These are phyloP conservation scores for Porites evermanni DNA, from an alignment of 92 coral and sea anemone species.

Conservation along the genomic window DNA sequence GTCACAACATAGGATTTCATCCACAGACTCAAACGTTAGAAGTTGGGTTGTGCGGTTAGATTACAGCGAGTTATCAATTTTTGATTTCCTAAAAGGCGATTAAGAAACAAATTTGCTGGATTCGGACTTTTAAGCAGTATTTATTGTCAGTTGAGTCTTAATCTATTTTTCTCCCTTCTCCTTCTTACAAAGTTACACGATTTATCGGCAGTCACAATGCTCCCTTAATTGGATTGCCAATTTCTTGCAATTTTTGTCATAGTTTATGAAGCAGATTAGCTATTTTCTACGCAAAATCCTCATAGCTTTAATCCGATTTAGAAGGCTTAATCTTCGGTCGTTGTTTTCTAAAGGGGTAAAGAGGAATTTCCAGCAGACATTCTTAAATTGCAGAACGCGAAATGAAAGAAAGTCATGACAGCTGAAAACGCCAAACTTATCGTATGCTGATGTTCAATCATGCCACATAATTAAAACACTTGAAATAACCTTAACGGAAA, in stretches of 20 bases:
- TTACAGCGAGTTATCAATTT: no score
- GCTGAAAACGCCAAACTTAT: neutral
- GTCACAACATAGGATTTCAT: no score
- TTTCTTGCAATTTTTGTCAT: slow-evolving; percentile 9
- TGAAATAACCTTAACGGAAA: neutral
- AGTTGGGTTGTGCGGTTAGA: no score
- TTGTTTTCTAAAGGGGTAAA: slow-evolving; percentile 3
- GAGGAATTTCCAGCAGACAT: slow-evolving; percentile 1
- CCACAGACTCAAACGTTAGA: no score
- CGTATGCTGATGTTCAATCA: neutral
- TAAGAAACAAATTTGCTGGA: no score
- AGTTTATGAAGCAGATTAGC: slow-evolving; percentile 6
- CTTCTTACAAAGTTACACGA: no score
- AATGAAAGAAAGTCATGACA: neutral
- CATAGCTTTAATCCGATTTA: slow-evolving; percentile 16
- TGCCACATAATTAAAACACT: neutral
- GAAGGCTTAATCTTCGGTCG: neutral
- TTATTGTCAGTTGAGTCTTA: no score
- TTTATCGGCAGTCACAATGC: no score
- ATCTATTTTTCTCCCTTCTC: no score
- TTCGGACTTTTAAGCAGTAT: no score
- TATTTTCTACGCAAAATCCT: slow-evolving; percentile 13
- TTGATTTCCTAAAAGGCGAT: no score
- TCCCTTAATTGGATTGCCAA: slow-evolving; percentile 16
- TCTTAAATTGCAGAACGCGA: neutral